These are phyloP conservation scores for Pipistrellus kuhlii DNA, from an alignment of 2,797 vertebrate genomes.

Conservation along the genomic window DNA sequence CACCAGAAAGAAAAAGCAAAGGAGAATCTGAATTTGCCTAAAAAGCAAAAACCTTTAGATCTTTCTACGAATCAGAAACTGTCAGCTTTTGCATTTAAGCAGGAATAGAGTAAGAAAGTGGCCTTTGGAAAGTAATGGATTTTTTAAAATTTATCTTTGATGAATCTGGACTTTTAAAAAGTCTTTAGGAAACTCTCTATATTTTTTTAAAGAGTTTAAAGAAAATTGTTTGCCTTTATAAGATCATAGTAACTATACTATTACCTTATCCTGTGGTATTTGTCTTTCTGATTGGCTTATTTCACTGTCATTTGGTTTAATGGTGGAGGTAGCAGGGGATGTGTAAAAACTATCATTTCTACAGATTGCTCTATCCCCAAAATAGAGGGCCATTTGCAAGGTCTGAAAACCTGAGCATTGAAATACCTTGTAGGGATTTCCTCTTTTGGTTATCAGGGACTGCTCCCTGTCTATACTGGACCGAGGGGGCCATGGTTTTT, in stretches of 20 bases:
- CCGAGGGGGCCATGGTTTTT: background rate
- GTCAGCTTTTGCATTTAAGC: slow-evolving; percentile 94
- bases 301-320: too few relatives aligned
- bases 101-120: slow-evolving; percentile 79
- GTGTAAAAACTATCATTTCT: background rate
- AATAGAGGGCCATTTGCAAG: background rate
- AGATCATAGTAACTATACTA: slow-evolving; percentile 10
- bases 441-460: background rate
- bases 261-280: too few relatives aligned
- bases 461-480: background rate
- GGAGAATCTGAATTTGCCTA: slow-evolving; percentile 86
- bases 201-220: background rate
- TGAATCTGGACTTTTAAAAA: slow-evolving; percentile 10
- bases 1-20: slow-evolving; percentile 71
- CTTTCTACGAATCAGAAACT: slow-evolving; percentile 88
- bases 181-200: background rate
- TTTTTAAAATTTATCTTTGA: background rate
- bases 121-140: background rate
- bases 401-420: background rate
- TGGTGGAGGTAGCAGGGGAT: background rate
- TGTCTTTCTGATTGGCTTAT: too few relatives aligned
- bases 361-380: background rate
- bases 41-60: slow-evolving; percentile 90
- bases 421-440: background rate
- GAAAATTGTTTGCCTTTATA: slow-evolving; percentile 1